A percentile compares a stretch with the other conserved stretches of the same genome.
Conservation (phyloP, 2,888 invertebrate genomes). For the Scaptomyza reducta region DNA sequence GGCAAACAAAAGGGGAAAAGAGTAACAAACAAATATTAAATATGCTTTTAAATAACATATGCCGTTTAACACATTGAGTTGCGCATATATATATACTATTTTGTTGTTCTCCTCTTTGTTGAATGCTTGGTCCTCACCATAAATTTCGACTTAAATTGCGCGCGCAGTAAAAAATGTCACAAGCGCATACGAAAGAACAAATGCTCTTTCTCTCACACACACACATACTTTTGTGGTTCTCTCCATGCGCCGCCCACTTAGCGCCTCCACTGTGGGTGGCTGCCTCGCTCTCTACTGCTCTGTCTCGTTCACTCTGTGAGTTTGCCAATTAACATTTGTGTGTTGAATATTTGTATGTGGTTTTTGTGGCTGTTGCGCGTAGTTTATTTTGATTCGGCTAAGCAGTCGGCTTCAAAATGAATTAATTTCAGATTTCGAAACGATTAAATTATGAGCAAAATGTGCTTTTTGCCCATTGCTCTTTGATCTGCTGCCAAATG, state of each 20-base stretch:
- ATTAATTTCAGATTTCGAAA: slow-evolving; percentile 77
- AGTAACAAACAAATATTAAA: slow-evolving; percentile 65
- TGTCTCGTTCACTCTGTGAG: slow-evolving; percentile 2
- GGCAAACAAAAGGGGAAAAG: slow-evolving; percentile 9
- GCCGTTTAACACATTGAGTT: slow-evolving; percentile 82
- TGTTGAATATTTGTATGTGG: slow-evolving; percentile 18
- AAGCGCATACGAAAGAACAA: slow-evolving; percentile 19
- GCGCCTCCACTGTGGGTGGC: slow-evolving; percentile 72
- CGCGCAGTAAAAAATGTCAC: slow-evolving; percentile 69
- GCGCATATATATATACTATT: slow-evolving; percentile 18
- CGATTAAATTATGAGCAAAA: slow-evolving; percentile 79
- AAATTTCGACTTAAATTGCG: slow-evolving; percentile 81
- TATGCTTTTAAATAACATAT: slow-evolving; percentile 72
- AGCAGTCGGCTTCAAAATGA: slow-evolving; percentile 69
- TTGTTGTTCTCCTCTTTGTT: neutral
- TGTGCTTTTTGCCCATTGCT: slow-evolving; percentile 44
- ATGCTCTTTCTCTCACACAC: slow-evolving; percentile 12
- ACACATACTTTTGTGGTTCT: neutral
- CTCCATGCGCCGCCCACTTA: slow-evolving; percentile 70
- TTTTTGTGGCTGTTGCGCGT: slow-evolving; percentile 27
- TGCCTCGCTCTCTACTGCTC: neutral
- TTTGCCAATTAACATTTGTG: slow-evolving; percentile 70
- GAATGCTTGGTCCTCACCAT: slow-evolving; percentile 48
- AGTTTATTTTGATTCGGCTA: slow-evolving; percentile 74
- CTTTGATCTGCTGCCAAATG: slow-evolving; percentile 76